Conservation (phyloP, 2,888 invertebrate genomes). For the Nezara viridula region DNA sequence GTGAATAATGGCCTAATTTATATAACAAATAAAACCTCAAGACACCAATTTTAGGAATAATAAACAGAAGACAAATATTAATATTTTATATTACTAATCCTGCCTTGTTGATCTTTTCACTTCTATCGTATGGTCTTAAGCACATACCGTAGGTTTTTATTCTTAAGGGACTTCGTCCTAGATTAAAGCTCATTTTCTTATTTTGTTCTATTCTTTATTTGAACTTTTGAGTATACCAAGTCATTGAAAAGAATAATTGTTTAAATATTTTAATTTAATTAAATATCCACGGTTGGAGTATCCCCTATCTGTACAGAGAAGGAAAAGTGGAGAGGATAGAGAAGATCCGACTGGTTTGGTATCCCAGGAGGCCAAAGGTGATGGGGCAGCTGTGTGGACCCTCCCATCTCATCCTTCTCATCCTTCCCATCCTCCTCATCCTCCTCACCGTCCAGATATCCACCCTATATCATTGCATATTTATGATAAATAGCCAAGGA, state of each 20-base stretch:
- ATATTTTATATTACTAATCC: too few relatives aligned
- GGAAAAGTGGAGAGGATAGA: neutral
- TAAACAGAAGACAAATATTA: too few relatives aligned
- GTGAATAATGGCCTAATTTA: too few relatives aligned
- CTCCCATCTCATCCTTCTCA: neutral
- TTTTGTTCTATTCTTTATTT: too few relatives aligned
- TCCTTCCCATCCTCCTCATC: neutral
- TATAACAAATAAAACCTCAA: too few relatives aligned
- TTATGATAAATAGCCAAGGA: neutral
- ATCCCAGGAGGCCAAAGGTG: conserved; percentile 18
- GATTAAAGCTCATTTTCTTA: too few relatives aligned
- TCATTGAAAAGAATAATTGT: neutral
- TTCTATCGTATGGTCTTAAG: too few relatives aligned
- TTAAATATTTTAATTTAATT: neutral
- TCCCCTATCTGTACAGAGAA: neutral
- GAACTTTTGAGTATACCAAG: too few relatives aligned
- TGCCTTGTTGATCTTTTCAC: too few relatives aligned
- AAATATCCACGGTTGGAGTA: neutral
- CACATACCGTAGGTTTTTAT: too few relatives aligned
- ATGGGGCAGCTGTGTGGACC: conserved; percentile 15
- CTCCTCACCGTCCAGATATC: neutral
- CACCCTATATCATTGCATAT: neutral
- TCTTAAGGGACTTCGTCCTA: too few relatives aligned
- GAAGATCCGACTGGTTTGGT: conserved; percentile 28
- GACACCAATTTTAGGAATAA: too few relatives aligned